These are phyloP conservation scores for Macroramphosus scolopax DNA, from an alignment of 2,797 vertebrate genomes.

Conservation along the genomic window DNA sequence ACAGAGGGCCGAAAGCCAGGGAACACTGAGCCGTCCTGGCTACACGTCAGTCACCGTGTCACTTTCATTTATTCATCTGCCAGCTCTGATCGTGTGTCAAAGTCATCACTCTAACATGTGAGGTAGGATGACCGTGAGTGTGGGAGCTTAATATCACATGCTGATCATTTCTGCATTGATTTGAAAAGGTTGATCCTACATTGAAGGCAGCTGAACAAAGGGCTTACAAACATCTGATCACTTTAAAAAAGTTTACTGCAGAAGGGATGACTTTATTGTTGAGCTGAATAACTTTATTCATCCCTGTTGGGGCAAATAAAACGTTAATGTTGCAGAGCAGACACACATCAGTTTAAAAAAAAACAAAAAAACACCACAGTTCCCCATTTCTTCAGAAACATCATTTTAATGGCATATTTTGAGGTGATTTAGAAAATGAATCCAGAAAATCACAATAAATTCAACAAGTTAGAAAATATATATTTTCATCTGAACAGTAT, in stretches of 20 bases:
- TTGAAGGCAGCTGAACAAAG: not conserved
- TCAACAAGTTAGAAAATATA: not conserved
- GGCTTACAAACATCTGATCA: not conserved
- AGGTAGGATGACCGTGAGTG: not conserved
- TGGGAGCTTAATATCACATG: slow-evolving; percentile 7
- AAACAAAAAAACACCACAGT: not conserved
- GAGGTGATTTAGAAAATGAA: not conserved
- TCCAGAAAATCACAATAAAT: slow-evolving; percentile 4
- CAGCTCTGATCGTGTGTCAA: not conserved
- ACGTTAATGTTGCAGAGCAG: not conserved
- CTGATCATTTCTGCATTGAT: slow-evolving; percentile 1
- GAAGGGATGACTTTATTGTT: not conserved
- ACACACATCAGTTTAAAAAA: not conserved
- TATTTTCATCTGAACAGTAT: too few species aligned
- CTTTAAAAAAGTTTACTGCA: not conserved
- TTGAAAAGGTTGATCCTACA: not conserved
- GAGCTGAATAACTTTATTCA: not conserved
- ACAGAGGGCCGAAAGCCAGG: slow-evolving; percentile 49
- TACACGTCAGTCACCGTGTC: slow-evolving; percentile 25
- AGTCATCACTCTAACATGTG: not conserved
- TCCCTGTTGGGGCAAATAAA: not conserved
- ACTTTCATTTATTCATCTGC: slow-evolving; percentile 40
- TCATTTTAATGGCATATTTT: slow-evolving; percentile 35
- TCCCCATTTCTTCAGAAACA: not conserved
- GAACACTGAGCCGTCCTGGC: slow-evolving; percentile 53